Evolutionary conservation across 2,888 invertebrate genomes (phyloP).

Genomic region (Nephrotoma flavescens): DNA sequence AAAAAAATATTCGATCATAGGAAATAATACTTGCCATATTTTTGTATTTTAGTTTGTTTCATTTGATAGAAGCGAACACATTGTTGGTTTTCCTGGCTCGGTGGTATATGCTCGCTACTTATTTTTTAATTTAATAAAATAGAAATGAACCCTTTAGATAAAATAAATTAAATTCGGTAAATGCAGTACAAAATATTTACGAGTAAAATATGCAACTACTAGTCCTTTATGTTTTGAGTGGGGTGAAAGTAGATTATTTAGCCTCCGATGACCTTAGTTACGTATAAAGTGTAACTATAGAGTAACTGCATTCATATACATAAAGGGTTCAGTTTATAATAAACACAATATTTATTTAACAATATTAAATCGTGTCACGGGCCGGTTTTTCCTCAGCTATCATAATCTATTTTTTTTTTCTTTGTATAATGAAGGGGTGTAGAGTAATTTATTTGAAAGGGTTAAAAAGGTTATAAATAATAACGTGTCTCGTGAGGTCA

Average conservation of each 20-base stretch:
- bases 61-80: background rate
- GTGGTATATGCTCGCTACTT: background rate
- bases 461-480: background rate
- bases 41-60: background rate
- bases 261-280: background rate
- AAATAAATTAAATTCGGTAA: background rate
- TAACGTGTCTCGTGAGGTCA: background rate
- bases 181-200: too few relatives aligned
- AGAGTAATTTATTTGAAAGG: background rate
- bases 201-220: too few relatives aligned
- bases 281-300: background rate
- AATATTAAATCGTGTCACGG: background rate
- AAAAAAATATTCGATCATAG: background rate
- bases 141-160: background rate
- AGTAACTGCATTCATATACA: background rate
- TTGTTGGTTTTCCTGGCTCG: background rate
- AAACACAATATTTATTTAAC: background rate
- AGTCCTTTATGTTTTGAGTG: background rate
- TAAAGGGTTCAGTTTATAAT: background rate
- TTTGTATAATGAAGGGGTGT: background rate
- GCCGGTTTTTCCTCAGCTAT: background rate
- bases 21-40: background rate
- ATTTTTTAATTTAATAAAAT: background rate
- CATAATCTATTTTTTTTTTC: background rate
- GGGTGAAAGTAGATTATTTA: background rate